Evolutionary conservation across 2,888 invertebrate species (phyloP).

Genomic region (Ganaspis brasiliensis): DNA sequence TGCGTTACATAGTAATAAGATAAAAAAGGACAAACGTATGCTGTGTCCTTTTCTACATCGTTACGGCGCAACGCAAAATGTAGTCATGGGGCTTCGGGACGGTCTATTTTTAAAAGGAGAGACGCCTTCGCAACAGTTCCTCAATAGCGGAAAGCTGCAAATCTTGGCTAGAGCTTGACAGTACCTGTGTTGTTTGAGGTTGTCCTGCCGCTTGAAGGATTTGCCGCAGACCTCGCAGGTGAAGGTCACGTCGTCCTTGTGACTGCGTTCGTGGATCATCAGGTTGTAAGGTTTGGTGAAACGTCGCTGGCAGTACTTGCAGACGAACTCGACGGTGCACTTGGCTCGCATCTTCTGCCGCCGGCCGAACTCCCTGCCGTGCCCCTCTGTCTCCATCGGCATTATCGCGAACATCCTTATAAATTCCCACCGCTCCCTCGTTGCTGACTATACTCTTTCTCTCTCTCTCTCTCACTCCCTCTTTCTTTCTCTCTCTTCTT

Average conservation of each 20-base stretch:
- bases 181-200: slow-evolving; percentile 93
- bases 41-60: too few relatives aligned
- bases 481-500: slow-evolving; percentile 66
- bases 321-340: slow-evolving; percentile 90
- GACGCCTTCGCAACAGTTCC: slow-evolving; percentile 10
- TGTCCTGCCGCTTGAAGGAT: slow-evolving; percentile 97
- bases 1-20: too few relatives aligned
- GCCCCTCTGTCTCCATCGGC: slow-evolving; percentile 81
- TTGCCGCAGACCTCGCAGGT: slow-evolving; percentile 98
- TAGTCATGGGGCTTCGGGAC: too few relatives aligned
- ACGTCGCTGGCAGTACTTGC: slow-evolving; percentile 97
- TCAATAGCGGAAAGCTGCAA: slow-evolving; percentile 23
- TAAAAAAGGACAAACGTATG: too few relatives aligned
- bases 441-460: slow-evolving; percentile 65
- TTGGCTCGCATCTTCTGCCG: slow-evolving; percentile 84
- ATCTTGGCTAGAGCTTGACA: slow-evolving; percentile 43
- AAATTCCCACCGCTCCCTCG: slow-evolving; percentile 80
- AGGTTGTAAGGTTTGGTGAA: slow-evolving; percentile 99
- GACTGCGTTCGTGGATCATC: slow-evolving; percentile 97
- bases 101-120: too few relatives aligned
- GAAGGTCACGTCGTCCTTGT: slow-evolving; percentile 98
- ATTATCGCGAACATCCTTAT: slow-evolving; percentile 81
- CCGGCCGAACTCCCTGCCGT: slow-evolving; percentile 82
- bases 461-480: slow-evolving; percentile 60
- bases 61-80: too few relatives aligned